Conservation (phyloP, 2,113 vertebrate species). For the Ahaetulla prasina region DNA sequence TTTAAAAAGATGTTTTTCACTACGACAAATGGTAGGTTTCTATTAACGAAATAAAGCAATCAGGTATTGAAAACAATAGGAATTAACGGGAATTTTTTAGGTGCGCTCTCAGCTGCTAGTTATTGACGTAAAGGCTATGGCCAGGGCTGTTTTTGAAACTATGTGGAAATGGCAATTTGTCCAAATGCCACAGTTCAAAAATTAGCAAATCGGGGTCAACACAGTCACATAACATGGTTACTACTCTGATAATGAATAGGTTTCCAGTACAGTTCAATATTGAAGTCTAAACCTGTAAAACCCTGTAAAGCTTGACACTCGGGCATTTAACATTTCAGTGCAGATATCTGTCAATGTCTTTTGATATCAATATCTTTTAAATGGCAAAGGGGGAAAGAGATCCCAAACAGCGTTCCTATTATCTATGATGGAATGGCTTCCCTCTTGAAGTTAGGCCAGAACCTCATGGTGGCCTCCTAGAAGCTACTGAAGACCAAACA, state of each 20-base stretch:
- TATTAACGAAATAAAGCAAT: conserved; percentile 14
- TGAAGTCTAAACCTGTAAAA: not conserved
- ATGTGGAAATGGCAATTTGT: not conserved
- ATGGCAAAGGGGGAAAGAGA: not conserved
- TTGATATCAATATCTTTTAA: not conserved
- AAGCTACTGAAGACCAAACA: not conserved
- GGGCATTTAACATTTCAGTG: not conserved
- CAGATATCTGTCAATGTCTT: not conserved
- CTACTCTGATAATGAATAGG: not conserved
- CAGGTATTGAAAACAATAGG: not conserved
- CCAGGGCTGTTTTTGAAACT: not conserved
- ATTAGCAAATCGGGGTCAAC: not conserved
- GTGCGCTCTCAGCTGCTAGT: not conserved
- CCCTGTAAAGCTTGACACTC: not conserved
- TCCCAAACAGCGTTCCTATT: not conserved
- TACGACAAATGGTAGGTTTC: not conserved
- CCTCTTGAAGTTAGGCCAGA: not conserved
- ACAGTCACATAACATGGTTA: not conserved
- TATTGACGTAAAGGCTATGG: not conserved
- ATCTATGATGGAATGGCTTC: not conserved
- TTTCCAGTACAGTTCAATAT: not conserved
- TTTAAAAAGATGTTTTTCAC: conserved; percentile 1
- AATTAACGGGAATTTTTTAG: not conserved
- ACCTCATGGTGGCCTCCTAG: not conserved
- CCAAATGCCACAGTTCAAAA: not conserved